These are phyloP conservation scores for Sphecodes monilicornis DNA, from an alignment of 2,888 invertebrate species.

Conservation along the genomic window DNA sequence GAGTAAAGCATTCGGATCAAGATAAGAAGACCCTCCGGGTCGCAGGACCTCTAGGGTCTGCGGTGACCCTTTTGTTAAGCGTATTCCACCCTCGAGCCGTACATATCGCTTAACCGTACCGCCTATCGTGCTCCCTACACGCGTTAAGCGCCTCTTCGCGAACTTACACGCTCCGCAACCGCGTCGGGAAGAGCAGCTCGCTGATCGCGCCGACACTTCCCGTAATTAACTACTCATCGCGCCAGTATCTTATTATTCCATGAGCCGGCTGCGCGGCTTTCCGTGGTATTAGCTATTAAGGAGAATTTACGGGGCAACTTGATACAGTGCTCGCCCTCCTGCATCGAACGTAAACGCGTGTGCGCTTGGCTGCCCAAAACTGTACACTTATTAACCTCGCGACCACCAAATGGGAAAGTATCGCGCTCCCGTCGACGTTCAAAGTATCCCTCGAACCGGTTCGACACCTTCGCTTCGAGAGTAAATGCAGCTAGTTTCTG, in stretches of 20 bases:
- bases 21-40: conserved; percentile 63
- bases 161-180: conserved; percentile 41
- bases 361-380: conserved; percentile 8
- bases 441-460: neutral
- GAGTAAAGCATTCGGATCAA: conserved; percentile 66
- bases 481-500: no score
- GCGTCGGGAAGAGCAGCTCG: conserved; percentile 36
- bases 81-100: conserved; percentile 64
- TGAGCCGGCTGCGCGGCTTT: conserved; percentile 26
- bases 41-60: conserved; percentile 61
- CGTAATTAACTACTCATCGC: conserved; percentile 62
- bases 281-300: conserved; percentile 37
- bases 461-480: neutral
- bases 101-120: conserved; percentile 69
- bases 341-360: conserved; percentile 40
- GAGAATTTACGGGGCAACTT: conserved; percentile 48
- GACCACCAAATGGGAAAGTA: neutral
- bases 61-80: conserved; percentile 68
- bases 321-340: conserved; percentile 7
- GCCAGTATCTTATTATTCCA: conserved; percentile 56
- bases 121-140: conserved; percentile 57
- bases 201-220: conserved; percentile 51
- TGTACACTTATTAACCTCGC: conserved; percentile 18
- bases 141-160: conserved; percentile 59
- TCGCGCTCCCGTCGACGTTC: neutral